Evolutionary conservation across 2,113 vertebrate species (phyloP).

Genomic region (Caranx melampygus): DNA sequence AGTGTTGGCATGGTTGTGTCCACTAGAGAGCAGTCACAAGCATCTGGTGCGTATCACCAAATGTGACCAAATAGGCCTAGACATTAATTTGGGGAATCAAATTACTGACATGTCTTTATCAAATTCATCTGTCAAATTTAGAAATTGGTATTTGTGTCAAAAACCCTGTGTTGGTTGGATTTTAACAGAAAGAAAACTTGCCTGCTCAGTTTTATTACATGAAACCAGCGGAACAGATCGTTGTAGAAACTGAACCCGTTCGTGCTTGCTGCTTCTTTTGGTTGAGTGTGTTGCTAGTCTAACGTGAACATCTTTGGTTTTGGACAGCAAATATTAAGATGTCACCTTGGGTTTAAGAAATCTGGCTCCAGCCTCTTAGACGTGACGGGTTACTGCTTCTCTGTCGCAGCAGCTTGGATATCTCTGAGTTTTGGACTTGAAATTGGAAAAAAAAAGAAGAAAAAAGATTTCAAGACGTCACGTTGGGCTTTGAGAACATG

Average conservation of each 20-base stretch:
- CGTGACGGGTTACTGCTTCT: neutral
- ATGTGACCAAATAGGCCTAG: neutral
- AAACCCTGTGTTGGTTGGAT: neutral
- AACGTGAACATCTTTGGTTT: neutral
- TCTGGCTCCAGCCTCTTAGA: neutral
- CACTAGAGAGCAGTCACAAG: constrained; percentile 9
- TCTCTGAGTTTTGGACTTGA: neutral
- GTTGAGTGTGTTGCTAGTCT: too few species aligned
- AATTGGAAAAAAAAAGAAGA: neutral
- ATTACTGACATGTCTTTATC: too few species aligned
- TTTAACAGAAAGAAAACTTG: neutral
- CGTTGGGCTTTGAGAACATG: neutral
- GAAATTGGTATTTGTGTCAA: too few species aligned
- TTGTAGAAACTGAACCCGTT: too few species aligned
- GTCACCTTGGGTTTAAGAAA: neutral
- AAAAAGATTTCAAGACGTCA: neutral
- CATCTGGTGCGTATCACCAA: neutral
- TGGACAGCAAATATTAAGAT: neutral
- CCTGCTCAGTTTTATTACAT: too few species aligned
- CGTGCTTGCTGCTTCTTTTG: neutral
- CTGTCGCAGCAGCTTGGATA: neutral
- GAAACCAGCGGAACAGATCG: too few species aligned
- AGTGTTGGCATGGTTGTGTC: neutral
- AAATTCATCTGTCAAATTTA: too few species aligned
- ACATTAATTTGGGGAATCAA: too few species aligned